Base-by-base conservation (phyloP, 2,888 invertebrate species). In the Eremobia ochroleuca region DNA sequence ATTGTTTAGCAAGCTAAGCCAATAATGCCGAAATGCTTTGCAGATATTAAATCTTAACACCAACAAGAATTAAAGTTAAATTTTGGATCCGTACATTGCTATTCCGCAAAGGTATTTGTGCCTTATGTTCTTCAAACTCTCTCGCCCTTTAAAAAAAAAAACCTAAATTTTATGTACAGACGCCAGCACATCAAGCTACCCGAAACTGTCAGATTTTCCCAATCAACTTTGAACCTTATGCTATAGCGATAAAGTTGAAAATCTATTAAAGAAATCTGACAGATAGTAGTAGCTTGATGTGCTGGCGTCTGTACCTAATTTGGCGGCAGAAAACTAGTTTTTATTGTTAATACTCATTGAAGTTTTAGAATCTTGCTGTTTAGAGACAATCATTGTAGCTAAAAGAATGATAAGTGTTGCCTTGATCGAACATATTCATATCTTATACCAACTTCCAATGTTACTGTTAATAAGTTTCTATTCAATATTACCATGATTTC, bases 351-450 rank as follows among this genome's bases (percentile, higher is more conserved):
- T 55, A 58, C 58, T 69, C n/a, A 43, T 59, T 49, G 71, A 80
- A 74, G 67, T 73, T 76, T 67, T 49, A 81, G 80, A 80, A 70
- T 18, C 25, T 21, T 64, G 37, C 13, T 66, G 34, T n/a, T 77
- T 43, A 62, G 61, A 73, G 76, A 67, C 75, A 81, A 73, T 78
- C 31, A 25, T 65, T 72, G 70, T 78, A 49, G 25, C 25, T 61
- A 61, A 11, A 34, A 25, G 9, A 71, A 82, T 77, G 79, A 87
- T 81, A 87, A 81, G 81, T 81, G 31, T 85, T 49, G 73, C 83
- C 87, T 85, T 87, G 87, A 82, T 87, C 81, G 78, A 5, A 40
- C 25, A 49, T 83, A 77, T 76, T 78, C 46, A 78, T 81, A 80
- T 83, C 68, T 67, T 65, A 49, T 77, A 55, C 59, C 68, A 71